Evolutionary conservation across 1,140 invertebrate species (phyloP).

Genomic region (Heliconius melpomene): DNA sequence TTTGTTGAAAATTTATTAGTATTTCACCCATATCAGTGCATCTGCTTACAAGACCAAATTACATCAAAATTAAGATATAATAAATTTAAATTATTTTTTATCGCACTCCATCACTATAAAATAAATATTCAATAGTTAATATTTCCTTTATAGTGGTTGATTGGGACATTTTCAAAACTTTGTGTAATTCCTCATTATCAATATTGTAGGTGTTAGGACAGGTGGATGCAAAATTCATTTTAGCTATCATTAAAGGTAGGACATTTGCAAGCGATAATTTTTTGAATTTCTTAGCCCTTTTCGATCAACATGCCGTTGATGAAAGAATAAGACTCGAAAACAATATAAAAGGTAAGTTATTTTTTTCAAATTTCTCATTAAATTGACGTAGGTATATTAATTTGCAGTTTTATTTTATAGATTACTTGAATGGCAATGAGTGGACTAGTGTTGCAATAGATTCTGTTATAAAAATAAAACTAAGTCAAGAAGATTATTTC

Average conservation of each 20-base stretch:
- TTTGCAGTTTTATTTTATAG: slow-evolving; percentile 35
- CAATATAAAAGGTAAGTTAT: slow-evolving; percentile 62
- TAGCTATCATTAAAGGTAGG: slow-evolving; percentile 58
- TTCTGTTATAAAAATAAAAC: slow-evolving; percentile 44
- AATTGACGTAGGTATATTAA: neutral
- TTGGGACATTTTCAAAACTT: too few species aligned
- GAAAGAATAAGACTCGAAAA: slow-evolving; percentile 86
- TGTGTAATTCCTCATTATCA: too few species aligned
- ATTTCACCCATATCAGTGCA: too few species aligned
- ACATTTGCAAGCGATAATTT: slow-evolving; percentile 22
- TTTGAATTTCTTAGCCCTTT: slow-evolving; percentile 81
- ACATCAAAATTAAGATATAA: too few species aligned
- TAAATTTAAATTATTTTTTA: too few species aligned
- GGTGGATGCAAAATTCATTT: slow-evolving; percentile 87
- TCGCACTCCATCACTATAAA: too few species aligned
- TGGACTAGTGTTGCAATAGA: slow-evolving; percentile 60
- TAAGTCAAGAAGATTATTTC: slow-evolving; percentile 54
- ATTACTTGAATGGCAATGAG: slow-evolving; percentile 52
- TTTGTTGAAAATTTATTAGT: too few species aligned
- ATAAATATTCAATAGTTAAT: too few species aligned
- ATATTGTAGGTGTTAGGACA: slow-evolving; percentile 82
- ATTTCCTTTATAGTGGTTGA: too few species aligned
- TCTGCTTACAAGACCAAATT: too few species aligned
- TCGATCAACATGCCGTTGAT: slow-evolving; percentile 90
- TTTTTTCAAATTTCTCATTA: slow-evolving; percentile 44